Conservation (phyloP, 2,888 invertebrate species). For the Adelognathus sp. region DNA sequence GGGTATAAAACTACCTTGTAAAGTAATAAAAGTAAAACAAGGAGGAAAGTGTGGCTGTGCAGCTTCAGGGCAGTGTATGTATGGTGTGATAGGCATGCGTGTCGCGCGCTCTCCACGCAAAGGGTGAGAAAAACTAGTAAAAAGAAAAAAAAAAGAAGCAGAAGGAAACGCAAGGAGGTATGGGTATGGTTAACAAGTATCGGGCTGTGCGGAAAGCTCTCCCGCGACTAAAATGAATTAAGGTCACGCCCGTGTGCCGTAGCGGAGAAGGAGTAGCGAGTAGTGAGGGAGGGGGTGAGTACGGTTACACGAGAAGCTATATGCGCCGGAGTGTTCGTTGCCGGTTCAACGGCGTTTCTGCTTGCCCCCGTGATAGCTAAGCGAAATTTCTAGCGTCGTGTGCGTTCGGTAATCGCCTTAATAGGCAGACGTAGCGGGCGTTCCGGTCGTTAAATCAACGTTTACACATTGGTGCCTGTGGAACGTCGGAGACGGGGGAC, state of each 20-base stretch:
- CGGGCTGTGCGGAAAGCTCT: slow-evolving; percentile 24
- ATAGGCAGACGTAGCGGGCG: slow-evolving; percentile 52
- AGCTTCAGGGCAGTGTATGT: neutral
- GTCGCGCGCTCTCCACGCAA: slow-evolving; percentile 9
- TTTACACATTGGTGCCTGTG: slow-evolving; percentile 51
- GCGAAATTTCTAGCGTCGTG: slow-evolving; percentile 56
- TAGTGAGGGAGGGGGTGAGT: neutral
- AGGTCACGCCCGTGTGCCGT: slow-evolving; percentile 48
- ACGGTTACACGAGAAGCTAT: slow-evolving; percentile 48
- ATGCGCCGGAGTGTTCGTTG: slow-evolving; percentile 37
- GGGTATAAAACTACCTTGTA: slow-evolving; percentile 12
- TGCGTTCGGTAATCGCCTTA: slow-evolving; percentile 58
- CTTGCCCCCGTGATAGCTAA: slow-evolving; percentile 45
- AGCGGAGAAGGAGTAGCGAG: no score
- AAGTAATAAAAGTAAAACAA: slow-evolving; percentile 13
- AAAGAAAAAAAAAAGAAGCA: slow-evolving; percentile 13
- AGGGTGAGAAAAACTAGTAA: slow-evolving; percentile 1
- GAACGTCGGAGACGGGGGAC: slow-evolving; percentile 26
- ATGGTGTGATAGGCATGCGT: slow-evolving; percentile 24
- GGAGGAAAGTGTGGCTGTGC: neutral
- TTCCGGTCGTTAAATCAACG: slow-evolving; percentile 60
- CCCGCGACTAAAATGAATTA: slow-evolving; percentile 52
- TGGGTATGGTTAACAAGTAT: slow-evolving; percentile 7
- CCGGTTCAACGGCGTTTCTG: slow-evolving; percentile 27
- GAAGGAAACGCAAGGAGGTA: neutral